A percentile compares a stretch with the other conserved stretches of the same genome.
phyloP scores from a whole-genome alignment of 2,797 vertebrate species.

The Petrocephalus schoutedeni region DNA sequence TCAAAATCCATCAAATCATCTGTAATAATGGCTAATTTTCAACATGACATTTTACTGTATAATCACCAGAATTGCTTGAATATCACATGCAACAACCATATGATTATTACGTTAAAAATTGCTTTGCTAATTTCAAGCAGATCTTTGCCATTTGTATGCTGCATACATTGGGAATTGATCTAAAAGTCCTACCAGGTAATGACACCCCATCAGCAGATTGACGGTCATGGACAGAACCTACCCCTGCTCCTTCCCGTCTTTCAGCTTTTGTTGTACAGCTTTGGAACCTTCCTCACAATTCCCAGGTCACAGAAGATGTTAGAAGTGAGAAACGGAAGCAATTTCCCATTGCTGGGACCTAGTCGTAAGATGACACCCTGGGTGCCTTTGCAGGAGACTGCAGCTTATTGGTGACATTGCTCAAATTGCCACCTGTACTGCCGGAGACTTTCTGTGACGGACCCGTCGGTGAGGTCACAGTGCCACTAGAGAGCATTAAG shows the following conservation, averaged over 20 bases:
- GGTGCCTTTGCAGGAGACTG: not conserved
- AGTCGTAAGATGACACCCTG: not conserved
- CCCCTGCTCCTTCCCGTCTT: not conserved
- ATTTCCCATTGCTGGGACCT: not conserved
- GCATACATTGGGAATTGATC: not conserved
- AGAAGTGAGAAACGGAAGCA: slow-evolving; percentile 7
- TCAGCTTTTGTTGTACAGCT: not conserved
- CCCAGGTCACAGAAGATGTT: not conserved
- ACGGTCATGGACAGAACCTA: not conserved
- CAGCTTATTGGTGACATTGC: not conserved
- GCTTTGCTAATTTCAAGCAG: not conserved
- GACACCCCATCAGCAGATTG: not conserved
- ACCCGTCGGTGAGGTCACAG: not conserved
- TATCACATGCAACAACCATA: not conserved
- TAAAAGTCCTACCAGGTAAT: not conserved
- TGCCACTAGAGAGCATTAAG: not conserved
- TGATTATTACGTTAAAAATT: not conserved
- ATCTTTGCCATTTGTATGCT: not conserved
- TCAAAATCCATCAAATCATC: not conserved
- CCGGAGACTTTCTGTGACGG: not conserved
- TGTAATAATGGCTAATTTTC: not conserved
- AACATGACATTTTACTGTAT: not conserved
- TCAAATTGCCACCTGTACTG: slow-evolving; percentile 1
- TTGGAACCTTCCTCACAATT: not conserved
- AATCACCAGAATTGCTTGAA: not conserved